Conservation (phyloP, 2,888 invertebrate genomes). For the Aspidiotus rigidus region DNA sequence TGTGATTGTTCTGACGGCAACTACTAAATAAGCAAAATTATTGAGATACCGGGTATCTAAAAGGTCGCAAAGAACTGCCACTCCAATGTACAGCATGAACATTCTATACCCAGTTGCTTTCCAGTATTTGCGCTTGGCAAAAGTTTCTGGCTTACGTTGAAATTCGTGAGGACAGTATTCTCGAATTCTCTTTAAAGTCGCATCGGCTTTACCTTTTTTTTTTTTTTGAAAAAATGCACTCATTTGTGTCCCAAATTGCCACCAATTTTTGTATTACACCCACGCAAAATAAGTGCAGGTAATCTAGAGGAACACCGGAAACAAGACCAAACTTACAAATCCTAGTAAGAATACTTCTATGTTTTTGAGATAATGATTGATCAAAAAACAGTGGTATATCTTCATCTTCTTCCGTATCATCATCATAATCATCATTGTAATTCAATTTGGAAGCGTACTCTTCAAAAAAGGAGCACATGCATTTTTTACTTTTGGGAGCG, state of each 20-base stretch:
- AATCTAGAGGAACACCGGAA: conserved; percentile 18
- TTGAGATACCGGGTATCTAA: conserved; percentile 1
- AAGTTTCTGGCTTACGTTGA: conserved; percentile 14
- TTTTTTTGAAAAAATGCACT: conserved; percentile 14
- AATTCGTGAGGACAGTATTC: conserved; percentile 9
- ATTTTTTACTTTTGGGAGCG: no score
- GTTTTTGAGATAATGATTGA: neutral
- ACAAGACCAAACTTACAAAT: conserved; percentile 13
- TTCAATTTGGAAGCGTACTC: no score
- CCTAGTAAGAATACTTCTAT: neutral
- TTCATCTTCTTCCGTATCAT: conserved; percentile 1
- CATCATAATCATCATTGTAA: neutral
- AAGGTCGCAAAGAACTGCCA: conserved; percentile 3
- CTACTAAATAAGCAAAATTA: conserved; percentile 11
- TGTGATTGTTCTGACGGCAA: neutral
- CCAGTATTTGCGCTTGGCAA: conserved; percentile 4
- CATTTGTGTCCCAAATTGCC: neutral
- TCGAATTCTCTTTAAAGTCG: neutral
- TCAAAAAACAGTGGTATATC: neutral
- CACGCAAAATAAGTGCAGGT: conserved; percentile 13
- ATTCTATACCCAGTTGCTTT: conserved; percentile 17
- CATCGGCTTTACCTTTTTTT: conserved; percentile 9
- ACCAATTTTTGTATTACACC: conserved; percentile 15
- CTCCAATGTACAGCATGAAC: conserved; percentile 14
- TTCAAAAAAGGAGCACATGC: no score